Base-by-base conservation (phyloP, 2,888 invertebrate species). In the Operophtera brumata region DNA sequence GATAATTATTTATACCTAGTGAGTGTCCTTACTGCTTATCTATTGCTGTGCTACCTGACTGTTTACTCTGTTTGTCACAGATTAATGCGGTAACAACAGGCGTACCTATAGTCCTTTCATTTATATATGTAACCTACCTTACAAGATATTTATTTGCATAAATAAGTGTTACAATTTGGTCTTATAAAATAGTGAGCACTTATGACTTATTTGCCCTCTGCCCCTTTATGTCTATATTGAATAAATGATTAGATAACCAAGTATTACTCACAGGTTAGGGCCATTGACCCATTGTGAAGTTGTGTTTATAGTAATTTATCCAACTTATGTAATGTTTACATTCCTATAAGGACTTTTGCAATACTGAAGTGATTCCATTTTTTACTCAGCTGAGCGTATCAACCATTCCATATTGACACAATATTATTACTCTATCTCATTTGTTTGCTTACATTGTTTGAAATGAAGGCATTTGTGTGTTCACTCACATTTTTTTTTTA, bases 71-170 rank as follows among this genome's bases (percentile, higher is more conserved):
- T 13, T 41, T 54, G 49, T 54, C 26, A 42, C 42, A 49, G 54
- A 54, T 54, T 49, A 54, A 54, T 49, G 37, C 37, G 35, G 37
- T 49, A 37, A 49, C 41, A 42, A 42, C 40, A 50, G 39, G 41
- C 46, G 40, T 46, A 46, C 40, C n/a, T n/a, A n/a, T 45, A 40
- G 43, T 48, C 34, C 48, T 54, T 54, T 42, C 37, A 49, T 45
- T 49, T 46, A 46, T 36, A 42, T 54, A 46, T 42, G 49, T 41
- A 41, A 30, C 25, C 11, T 6, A 8, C 28, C 9, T 26, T 26
- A 26, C 26, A 6, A 26, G 4, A 26, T 26, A n/a, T n/a, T n/a
- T n/a, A n/a, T n/a, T n/a, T n/a, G n/a, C n/a, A n/a, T n/a, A n/a
- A n/a, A n/a, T n/a, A n/a, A n/a, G n/a, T n/a, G n/a, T n/a, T n/a